Conservation (phyloP, 2,888 invertebrate genomes). For the Chrysina gloriosa region DNA sequence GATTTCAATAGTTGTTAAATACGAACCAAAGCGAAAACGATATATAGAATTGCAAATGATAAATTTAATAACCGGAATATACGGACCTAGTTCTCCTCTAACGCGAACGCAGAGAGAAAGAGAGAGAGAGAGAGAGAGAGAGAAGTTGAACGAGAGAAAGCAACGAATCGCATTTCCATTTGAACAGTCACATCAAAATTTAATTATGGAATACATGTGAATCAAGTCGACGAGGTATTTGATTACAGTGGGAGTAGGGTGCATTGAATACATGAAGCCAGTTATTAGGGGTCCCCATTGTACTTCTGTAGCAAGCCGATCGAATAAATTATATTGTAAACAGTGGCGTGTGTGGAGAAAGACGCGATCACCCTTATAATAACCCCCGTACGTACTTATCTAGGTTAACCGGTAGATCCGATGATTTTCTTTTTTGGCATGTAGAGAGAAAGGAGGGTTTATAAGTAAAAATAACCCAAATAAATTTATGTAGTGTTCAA, state of each 20-base stretch:
- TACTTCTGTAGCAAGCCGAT: constrained; percentile 65
- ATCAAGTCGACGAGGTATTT: constrained; percentile 60
- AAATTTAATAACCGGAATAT: constrained; percentile 36
- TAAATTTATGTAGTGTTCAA: not conserved
- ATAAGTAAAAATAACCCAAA: no score
- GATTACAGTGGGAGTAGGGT: constrained; percentile 48
- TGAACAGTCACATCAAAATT: constrained; percentile 65
- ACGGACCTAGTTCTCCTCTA: not conserved
- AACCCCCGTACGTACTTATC: constrained; percentile 10
- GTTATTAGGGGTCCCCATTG: constrained; percentile 64
- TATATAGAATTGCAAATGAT: constrained; percentile 28
- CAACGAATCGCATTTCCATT: constrained; percentile 54
- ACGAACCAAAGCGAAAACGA: constrained; percentile 2
- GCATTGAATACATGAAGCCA: constrained; percentile 63
- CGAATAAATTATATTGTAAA: constrained; percentile 66
- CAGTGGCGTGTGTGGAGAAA: constrained; percentile 61
- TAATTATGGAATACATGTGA: constrained; percentile 65
- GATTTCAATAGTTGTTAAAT: constrained; percentile 3
- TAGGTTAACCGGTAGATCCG: constrained; percentile 32
- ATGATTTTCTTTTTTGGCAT: not conserved
- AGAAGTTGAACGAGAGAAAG: constrained; percentile 8
- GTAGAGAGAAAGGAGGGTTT: no score
- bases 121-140: not conserved
- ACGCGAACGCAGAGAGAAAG: not conserved
- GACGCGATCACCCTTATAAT: constrained; percentile 26